These are phyloP conservation scores for Diploscapter pachys DNA, from an alignment of 1,140 invertebrate genomes.

Conservation along the genomic window DNA sequence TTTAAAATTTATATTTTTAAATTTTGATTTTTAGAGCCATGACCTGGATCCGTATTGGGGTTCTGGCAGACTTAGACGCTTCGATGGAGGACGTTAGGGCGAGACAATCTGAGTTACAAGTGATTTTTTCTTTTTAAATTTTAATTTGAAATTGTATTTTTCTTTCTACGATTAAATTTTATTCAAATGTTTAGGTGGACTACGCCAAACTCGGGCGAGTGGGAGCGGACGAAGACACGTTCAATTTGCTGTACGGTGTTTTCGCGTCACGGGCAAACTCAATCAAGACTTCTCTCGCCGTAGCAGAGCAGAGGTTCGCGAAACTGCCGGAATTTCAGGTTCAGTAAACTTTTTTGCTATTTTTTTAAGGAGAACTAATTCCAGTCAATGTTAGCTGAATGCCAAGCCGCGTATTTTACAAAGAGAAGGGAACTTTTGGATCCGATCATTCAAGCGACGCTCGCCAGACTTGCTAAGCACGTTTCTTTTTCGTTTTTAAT, in stretches of 20 bases:
- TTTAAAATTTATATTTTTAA: slow-evolving; percentile 19
- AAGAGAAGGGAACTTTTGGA: slow-evolving; percentile 48
- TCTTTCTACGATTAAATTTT: not conserved
- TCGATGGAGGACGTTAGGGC: slow-evolving; percentile 45
- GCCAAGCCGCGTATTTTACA: slow-evolving; percentile 38
- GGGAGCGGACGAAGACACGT: slow-evolving; percentile 51
- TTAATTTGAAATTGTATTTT: slow-evolving; percentile 3
- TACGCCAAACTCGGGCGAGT: slow-evolving; percentile 27
- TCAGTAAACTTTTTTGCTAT: no score
- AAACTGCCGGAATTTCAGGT: slow-evolving; percentile 27
- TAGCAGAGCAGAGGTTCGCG: slow-evolving; percentile 30
- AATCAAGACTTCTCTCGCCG: slow-evolving; percentile 46
- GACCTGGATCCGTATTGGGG: slow-evolving; percentile 54
- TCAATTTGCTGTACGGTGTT: slow-evolving; percentile 53
- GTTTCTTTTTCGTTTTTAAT: slow-evolving; percentile 1
- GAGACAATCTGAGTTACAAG: slow-evolving; percentile 39
- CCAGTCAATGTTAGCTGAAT: slow-evolving; percentile 38
- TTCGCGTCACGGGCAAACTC: slow-evolving; percentile 51
- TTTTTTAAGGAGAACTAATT: no score
- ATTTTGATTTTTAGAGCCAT: slow-evolving; percentile 44
- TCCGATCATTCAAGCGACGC: slow-evolving; percentile 49
- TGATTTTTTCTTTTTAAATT: slow-evolving; percentile 18
- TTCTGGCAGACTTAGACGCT: slow-evolving; percentile 48
- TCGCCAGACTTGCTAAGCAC: slow-evolving; percentile 37
- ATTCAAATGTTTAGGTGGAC: slow-evolving; percentile 14